phyloP scores from a whole-genome alignment of 1,140 invertebrate genomes.

The Drosophila virilis region DNA sequence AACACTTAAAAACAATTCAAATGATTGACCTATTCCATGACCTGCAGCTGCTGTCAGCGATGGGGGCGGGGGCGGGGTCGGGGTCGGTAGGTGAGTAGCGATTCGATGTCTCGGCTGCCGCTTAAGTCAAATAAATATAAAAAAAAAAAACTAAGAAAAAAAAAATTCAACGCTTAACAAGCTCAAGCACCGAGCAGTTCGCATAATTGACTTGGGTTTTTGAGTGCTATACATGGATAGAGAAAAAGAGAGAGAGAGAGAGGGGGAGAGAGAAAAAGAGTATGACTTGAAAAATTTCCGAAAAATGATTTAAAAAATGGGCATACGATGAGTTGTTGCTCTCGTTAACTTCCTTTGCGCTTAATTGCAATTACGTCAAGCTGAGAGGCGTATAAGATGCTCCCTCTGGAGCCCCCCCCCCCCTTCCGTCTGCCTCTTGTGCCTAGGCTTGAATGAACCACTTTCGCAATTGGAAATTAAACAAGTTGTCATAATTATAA shows the following conservation, averaged over 20 bases:
- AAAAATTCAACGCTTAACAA: constrained; percentile 60
- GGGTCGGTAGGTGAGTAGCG: constrained; percentile 25
- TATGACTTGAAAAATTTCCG: constrained; percentile 16
- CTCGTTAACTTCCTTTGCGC: constrained; percentile 65
- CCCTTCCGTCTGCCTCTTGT: background rate
- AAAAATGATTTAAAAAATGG: constrained; percentile 21
- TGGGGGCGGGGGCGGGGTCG: background rate
- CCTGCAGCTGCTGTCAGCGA: constrained; percentile 41
- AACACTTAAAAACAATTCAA: constrained; percentile 80
- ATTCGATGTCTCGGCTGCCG: constrained; percentile 31
- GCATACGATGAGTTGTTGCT: constrained; percentile 35
- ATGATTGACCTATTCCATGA: constrained; percentile 78
- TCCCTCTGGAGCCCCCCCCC: background rate
- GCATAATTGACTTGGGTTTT: constrained; percentile 72
- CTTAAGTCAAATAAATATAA: constrained; percentile 29
- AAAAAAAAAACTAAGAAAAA: constrained; percentile 3
- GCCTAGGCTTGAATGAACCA: constrained; percentile 16
- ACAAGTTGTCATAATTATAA: constrained; percentile 66
- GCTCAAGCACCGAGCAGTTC: constrained; percentile 65
- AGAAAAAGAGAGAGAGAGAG: constrained; percentile 12
- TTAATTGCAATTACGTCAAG: constrained; percentile 76
- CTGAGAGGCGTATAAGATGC: constrained; percentile 17
- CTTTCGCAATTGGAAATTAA: constrained; percentile 65
- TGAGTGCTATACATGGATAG: constrained; percentile 39
- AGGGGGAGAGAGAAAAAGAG: background rate